Evolutionary conservation across 2,888 invertebrate species (phyloP).

Genomic region (Drosophila leonis): DNA sequence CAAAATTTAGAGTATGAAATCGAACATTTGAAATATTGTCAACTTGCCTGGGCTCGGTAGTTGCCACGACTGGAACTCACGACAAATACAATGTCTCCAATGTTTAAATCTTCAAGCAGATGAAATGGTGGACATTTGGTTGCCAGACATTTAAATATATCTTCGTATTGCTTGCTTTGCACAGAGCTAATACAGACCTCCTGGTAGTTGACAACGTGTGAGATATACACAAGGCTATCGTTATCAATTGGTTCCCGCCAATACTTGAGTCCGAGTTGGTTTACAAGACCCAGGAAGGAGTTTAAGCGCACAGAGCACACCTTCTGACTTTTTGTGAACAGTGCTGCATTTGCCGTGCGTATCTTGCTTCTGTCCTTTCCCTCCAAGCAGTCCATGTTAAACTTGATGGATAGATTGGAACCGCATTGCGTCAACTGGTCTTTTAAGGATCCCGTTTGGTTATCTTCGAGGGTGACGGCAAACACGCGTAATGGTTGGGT

Average conservation of each 20-base stretch:
- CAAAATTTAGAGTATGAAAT: background rate
- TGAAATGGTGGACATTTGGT: conserved; percentile 41
- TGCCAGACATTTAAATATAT: conserved; percentile 43
- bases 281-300: conserved; percentile 40
- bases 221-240: conserved; percentile 47
- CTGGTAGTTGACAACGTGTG: conserved; percentile 32
- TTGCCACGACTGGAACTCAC: conserved; percentile 7
- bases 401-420: conserved; percentile 31
- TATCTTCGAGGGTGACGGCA: conserved; percentile 27
- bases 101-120: background rate
- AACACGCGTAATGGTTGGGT: conserved; percentile 35
- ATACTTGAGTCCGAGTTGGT: conserved; percentile 39
- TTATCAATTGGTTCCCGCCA: conserved; percentile 52
- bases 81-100: conserved; percentile 53
- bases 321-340: conserved; percentile 21
- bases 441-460: background rate
- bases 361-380: conserved; percentile 1
- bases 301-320: conserved; percentile 31
- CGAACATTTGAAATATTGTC: background rate
- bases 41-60: conserved; percentile 56
- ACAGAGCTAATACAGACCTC: conserved; percentile 51
- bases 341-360: conserved; percentile 5
- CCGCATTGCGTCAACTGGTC: background rate
- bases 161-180: conserved; percentile 32
- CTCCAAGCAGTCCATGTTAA: conserved; percentile 16